Conservation (phyloP, 2,888 invertebrate genomes). For the Synergus japonicus region DNA sequence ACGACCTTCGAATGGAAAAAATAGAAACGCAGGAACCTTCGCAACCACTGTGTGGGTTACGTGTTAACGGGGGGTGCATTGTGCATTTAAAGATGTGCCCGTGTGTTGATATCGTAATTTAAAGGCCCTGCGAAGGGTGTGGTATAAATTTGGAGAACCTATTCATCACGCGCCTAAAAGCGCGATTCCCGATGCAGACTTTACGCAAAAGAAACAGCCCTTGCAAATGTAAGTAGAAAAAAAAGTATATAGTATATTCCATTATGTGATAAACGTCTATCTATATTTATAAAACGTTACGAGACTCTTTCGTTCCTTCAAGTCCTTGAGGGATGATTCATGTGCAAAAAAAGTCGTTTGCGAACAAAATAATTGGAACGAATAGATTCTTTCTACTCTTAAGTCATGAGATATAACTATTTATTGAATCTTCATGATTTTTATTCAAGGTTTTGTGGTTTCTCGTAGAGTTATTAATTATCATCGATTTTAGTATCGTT, state of each 20-base stretch:
- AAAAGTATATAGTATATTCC: background rate
- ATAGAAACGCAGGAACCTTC: background rate
- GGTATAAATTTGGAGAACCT: slow-evolving; percentile 42
- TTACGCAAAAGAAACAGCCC: slow-evolving; percentile 95
- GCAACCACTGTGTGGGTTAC: slow-evolving; percentile 14
- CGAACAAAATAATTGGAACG: background rate
- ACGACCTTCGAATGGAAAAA: background rate
- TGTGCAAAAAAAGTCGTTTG: background rate
- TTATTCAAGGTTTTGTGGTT: background rate
- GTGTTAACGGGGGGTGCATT: slow-evolving; percentile 30
- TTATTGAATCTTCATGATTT: background rate
- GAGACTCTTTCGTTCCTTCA: background rate
- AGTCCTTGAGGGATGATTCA: background rate
- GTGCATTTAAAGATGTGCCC: slow-evolving; percentile 45
- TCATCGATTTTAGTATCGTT: background rate
- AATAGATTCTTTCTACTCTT: background rate
- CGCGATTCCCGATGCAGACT: slow-evolving; percentile 86
- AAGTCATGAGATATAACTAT: background rate
- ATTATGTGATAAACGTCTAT: background rate
- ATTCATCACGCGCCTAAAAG: slow-evolving; percentile 44
- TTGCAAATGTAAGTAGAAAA: slow-evolving; percentile 90
- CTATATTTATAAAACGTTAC: background rate
- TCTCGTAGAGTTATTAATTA: background rate
- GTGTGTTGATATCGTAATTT: slow-evolving; percentile 44
- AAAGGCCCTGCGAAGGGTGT: slow-evolving; percentile 43